Conservation (phyloP, 2,797 vertebrate species). For the Philypnodon macrostomus region DNA sequence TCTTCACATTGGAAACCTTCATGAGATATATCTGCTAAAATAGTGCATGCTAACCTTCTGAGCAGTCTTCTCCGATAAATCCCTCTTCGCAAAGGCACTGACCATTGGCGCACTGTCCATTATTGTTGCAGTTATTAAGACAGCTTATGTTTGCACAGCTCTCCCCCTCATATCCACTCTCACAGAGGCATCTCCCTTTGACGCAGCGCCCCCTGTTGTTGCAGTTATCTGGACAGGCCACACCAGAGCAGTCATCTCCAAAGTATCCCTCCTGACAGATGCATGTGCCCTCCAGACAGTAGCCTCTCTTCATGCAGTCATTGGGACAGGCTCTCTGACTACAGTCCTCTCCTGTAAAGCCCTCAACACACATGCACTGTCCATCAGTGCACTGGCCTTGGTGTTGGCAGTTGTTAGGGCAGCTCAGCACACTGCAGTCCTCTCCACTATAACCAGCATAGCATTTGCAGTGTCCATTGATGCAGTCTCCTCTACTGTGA, state of each 20-base stretch:
- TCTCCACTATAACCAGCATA: conserved; percentile 70
- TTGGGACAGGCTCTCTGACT: conserved; percentile 78
- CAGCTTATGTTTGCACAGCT: conserved; percentile 80
- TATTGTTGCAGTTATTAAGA: conserved; percentile 76
- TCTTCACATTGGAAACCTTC: too few relatives aligned
- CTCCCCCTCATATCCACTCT: conserved; percentile 77
- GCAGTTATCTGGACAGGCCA: conserved; percentile 80
- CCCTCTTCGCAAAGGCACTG: conserved; percentile 83
- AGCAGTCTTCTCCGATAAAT: conserved; percentile 83
- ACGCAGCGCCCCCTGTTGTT: conserved; percentile 79
- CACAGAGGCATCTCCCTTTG: conserved; percentile 81
- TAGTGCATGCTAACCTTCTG: conserved; percentile 65
- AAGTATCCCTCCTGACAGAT: conserved; percentile 77
- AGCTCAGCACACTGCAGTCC: conserved; percentile 83
- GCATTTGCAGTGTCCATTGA: conserved; percentile 80
- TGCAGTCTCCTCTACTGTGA: conserved; percentile 76
- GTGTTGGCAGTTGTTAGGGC: conserved; percentile 78
- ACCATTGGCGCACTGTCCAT: conserved; percentile 68
- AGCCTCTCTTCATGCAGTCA: conserved; percentile 77
- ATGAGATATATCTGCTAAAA: not conserved
- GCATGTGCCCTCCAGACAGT: conserved; percentile 75
- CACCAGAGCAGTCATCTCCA: conserved; percentile 81
- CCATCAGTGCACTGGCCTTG: conserved; percentile 82
- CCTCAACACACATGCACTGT: conserved; percentile 83
- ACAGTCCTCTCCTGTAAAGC: conserved; percentile 83